These are phyloP conservation scores for Zonitis immaculata DNA, from an alignment of 2,888 invertebrate species.

Conservation along the genomic window DNA sequence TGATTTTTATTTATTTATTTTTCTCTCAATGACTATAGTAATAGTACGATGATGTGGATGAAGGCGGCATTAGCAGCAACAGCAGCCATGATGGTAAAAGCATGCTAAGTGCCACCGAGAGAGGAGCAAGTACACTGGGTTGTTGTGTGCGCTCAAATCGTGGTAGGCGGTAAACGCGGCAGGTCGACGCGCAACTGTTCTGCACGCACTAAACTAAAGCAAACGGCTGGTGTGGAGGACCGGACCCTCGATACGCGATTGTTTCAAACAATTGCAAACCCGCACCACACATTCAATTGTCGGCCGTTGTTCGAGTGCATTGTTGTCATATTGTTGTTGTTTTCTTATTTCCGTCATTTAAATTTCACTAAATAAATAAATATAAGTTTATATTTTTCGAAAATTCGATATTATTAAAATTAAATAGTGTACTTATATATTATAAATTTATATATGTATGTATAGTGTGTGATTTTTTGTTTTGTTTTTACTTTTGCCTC, in stretches of 20 bases:
- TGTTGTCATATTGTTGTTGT: slow-evolving; percentile 22
- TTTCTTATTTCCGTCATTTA: slow-evolving; percentile 2
- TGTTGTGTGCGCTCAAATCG: slow-evolving; percentile 47
- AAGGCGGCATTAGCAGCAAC: slow-evolving; percentile 19
- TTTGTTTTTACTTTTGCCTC: slow-evolving; percentile 10
- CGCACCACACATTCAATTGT: slow-evolving; percentile 32
- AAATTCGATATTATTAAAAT: slow-evolving; percentile 2
- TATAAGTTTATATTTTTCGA: slow-evolving; percentile 3
- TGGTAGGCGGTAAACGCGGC: slow-evolving; percentile 48
- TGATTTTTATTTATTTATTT: too few relatives aligned
- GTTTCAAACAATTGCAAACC: slow-evolving; percentile 46
- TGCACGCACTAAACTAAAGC: slow-evolving; percentile 41
- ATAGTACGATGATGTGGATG: too few relatives aligned
- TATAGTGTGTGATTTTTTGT: not conserved
- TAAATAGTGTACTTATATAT: too few relatives aligned
- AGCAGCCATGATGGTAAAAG: slow-evolving; percentile 46
- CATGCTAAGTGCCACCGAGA: slow-evolving; percentile 41
- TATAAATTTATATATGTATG: too few relatives aligned
- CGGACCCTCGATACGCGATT: slow-evolving; percentile 31
- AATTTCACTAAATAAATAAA: slow-evolving; percentile 1
- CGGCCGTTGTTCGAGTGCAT: slow-evolving; percentile 24
- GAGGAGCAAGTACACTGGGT: slow-evolving; percentile 37
- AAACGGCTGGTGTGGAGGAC: slow-evolving; percentile 32
- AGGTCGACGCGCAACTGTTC: slow-evolving; percentile 48
- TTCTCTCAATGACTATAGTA: too few relatives aligned